These are phyloP conservation scores for Oreochromis niloticus DNA, from an alignment of 2,113 vertebrate species.

Conservation along the genomic window DNA sequence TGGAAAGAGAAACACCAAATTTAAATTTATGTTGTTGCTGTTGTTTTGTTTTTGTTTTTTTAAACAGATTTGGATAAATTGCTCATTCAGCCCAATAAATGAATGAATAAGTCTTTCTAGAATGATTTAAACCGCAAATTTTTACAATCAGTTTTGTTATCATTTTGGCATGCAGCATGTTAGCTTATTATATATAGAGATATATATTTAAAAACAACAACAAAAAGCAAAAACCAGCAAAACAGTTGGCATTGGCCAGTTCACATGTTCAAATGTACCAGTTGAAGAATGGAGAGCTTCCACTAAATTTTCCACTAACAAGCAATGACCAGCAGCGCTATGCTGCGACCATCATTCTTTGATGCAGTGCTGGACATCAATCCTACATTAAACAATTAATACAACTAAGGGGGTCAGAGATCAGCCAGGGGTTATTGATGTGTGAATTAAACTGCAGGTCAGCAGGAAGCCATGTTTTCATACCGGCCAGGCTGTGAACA, in stretches of 20 bases:
- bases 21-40: neutral
- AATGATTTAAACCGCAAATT: neutral
- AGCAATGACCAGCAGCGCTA: neutral
- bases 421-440: constrained; percentile 71
- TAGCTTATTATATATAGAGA: no score
- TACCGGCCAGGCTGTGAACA: constrained; percentile 52
- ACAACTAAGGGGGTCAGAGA: constrained; percentile 67
- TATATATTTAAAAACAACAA: accelerated
- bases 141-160: neutral
- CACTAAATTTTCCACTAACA: neutral
- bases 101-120: accelerated
- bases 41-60: neutral
- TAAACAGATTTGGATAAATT: neutral
- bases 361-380: constrained; percentile 65
- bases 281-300: neutral
- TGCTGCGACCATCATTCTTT: constrained; percentile 41
- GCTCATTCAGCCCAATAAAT: neutral
- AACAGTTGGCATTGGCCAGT: neutral
- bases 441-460: constrained; percentile 78
- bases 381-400: constrained; percentile 73
- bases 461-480: constrained; percentile 75
- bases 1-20: neutral
- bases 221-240: accelerated
- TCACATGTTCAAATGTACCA: neutral
- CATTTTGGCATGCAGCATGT: neutral